phyloP scores from a whole-genome alignment of 2,888 invertebrate genomes.

The Drosophila seclusa region DNA sequence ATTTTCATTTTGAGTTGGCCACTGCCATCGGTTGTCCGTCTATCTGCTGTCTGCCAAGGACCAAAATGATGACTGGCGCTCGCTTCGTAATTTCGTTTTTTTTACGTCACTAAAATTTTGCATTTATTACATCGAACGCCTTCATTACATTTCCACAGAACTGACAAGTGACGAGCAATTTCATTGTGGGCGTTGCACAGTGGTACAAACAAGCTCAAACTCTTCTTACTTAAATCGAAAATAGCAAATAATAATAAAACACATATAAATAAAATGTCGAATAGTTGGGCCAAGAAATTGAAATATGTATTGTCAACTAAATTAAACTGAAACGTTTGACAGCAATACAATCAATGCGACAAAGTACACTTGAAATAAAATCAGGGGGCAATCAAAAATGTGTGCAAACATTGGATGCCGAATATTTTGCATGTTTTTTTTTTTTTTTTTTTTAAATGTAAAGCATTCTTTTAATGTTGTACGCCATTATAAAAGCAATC shows the following conservation, averaged over 20 bases:
- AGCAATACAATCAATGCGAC: background rate
- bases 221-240: background rate
- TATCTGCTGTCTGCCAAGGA: slow-evolving; percentile 38
- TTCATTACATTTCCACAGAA: slow-evolving; percentile 73
- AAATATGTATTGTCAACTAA: background rate
- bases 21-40: slow-evolving; percentile 18
- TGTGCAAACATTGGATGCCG: background rate
- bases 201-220: slow-evolving; percentile 33
- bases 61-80: slow-evolving; percentile 42
- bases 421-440: background rate
- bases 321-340: background rate
- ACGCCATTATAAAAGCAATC: background rate
- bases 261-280: background rate
- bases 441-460: too few species aligned
- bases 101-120: slow-evolving; percentile 76
- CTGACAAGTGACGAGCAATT: slow-evolving; percentile 73
- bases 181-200: slow-evolving; percentile 57
- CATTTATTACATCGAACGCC: slow-evolving; percentile 80
- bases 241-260: background rate
- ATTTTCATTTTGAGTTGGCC: background rate
- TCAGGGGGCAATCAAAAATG: background rate
- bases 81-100: slow-evolving; percentile 69
- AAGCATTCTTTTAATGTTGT: background rate
- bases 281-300: background rate
- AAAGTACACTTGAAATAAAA: background rate